Base-by-base conservation (phyloP, 35 echinoderm and acorn worm species). In the Strongylocentrotus purpuratus region DNA sequence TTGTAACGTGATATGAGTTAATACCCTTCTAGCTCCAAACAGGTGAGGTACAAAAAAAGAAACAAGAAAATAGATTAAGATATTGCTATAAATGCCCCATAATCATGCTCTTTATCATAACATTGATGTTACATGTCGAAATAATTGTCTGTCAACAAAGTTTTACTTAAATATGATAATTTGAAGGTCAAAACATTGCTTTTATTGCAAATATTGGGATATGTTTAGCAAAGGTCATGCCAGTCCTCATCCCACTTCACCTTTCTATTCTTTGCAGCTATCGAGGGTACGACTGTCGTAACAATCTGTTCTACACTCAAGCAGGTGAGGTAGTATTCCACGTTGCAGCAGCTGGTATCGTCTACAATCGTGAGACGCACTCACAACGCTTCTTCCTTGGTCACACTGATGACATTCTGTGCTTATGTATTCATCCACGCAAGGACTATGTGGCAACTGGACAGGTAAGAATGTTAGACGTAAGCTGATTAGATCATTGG, bases 251-350 rank as follows among this genome's bases (percentile, higher is more conserved):
- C 25, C 65, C 20, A 28, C n/a, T 78, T 33, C 12, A 33, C 22
- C n/a, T 50, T 58, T 93, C n/a, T 48, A n/a, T 31, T 93, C 45
- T 93, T 33, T n/a, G 12, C 61, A 99, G 98, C 7, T 99, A 99
- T 50, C 95, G 98, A 86, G 98, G 98, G 22, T 99, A 99, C 91
- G 98, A 99, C 95, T 99, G 98, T 96, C 95, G 98, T 55, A 99
- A 99, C 94, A 99, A 99, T 61, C 94, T 99, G 22, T 99, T 99
- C 91, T 99, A 99, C 95, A 99, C 98, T 10, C 98, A 99, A 87
- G 88, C 96, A 33, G 98, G 96, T 22, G 98, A 99, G 87, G 95
- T 99, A 1, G 95, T 99, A 28, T 99, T 97, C 65, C 98, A 99
- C 33, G 98, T 99, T 45, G 98, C 98, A 88, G 98, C 98, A 46